A percentile compares a stretch with the other conserved stretches of the same genome.
These are phyloP conservation scores for Enteromius fasciolatus DNA, from an alignment of 2,797 vertebrate genomes.

Conservation along the genomic window DNA sequence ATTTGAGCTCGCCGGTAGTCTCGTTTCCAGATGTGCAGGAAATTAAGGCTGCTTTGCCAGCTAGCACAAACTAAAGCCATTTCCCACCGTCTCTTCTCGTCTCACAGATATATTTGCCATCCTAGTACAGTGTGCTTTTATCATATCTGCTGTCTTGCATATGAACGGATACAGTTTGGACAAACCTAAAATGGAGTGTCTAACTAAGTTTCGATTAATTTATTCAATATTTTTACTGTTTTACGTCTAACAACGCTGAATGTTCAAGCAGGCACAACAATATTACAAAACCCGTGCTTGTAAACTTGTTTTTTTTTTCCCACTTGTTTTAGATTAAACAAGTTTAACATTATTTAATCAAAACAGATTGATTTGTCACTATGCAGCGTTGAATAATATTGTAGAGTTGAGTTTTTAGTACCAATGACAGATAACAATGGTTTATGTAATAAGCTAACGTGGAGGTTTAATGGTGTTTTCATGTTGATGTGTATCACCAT, in stretches of 20 bases:
- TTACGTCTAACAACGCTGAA: constrained; percentile 22
- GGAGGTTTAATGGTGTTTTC: constrained; percentile 32
- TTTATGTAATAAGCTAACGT: constrained; percentile 36
- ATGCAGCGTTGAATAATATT: constrained; percentile 29
- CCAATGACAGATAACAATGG: constrained; percentile 41
- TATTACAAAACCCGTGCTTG: neutral
- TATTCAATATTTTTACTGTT: constrained; percentile 5
- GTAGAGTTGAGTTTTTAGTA: constrained; percentile 9
- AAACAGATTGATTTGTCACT: constrained; percentile 32
- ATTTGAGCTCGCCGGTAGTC: constrained; percentile 17
- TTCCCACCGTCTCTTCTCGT: constrained; percentile 2
- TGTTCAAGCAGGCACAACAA: constrained; percentile 26
- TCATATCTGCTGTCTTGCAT: constrained; percentile 30
- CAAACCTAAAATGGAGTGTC: constrained; percentile 8
- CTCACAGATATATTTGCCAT: constrained; percentile 20
- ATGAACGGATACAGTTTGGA: neutral
- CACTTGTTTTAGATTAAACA: constrained; percentile 10
- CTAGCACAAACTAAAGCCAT: constrained; percentile 45
- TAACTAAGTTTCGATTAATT: constrained; percentile 11
- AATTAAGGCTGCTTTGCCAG: constrained; percentile 1
- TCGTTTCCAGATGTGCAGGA: neutral
- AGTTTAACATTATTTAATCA: neutral
- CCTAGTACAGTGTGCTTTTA: constrained; percentile 2
- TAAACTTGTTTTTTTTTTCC: neutral
- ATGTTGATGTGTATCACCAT: constrained; percentile 34